Conservation (phyloP, 92 coral and sea anemone genomes). For the Epizoanthus fatuus region DNA sequence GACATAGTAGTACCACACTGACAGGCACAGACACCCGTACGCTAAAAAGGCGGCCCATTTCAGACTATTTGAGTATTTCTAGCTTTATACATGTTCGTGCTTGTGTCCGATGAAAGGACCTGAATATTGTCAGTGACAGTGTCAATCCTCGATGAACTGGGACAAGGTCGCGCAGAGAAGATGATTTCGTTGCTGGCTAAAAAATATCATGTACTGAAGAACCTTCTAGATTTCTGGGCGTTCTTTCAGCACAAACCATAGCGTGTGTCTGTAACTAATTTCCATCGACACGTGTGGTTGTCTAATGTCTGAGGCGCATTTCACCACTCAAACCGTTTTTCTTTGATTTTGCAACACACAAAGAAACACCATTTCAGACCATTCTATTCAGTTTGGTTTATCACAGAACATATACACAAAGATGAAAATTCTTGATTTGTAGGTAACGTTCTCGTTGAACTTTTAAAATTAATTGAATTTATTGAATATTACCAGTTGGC, state of each 20-base stretch:
- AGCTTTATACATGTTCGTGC: neutral
- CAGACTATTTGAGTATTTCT: no score
- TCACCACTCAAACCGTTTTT: no score
- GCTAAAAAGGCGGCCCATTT: no score
- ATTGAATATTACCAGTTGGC: no score
- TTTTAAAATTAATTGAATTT: no score
- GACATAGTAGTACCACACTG: neutral
- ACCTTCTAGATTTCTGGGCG: neutral
- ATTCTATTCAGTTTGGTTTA: no score
- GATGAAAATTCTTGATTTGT: no score
- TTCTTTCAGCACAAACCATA: neutral
- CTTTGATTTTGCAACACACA: no score
- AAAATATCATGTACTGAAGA: neutral
- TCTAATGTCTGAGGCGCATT: neutral
- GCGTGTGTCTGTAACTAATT: conserved; percentile 4
- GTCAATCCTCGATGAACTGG: neutral
- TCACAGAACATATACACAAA: no score
- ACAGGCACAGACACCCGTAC: neutral
- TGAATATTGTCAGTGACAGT: neutral
- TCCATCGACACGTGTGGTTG: neutral
- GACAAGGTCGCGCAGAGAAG: conserved; percentile 7
- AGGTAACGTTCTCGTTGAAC: no score
- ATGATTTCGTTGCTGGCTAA: neutral
- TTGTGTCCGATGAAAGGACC: conserved; percentile 10
- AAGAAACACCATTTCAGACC: no score